Conservation (phyloP, 2,888 invertebrate species). For the Hartigia nigra region DNA sequence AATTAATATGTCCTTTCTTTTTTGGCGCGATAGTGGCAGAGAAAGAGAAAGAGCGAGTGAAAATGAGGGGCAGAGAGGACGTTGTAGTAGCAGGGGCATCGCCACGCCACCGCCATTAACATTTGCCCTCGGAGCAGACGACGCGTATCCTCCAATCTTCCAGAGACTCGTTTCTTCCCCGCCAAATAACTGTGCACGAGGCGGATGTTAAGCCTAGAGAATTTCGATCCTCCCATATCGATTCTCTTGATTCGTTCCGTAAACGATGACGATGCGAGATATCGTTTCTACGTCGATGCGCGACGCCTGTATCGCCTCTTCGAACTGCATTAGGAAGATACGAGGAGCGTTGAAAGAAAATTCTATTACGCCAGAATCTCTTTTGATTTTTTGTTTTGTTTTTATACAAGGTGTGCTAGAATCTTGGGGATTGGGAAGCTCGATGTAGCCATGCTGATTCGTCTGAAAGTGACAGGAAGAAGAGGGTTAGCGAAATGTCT, state of each 20-base stretch:
- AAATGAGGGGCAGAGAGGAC: background rate
- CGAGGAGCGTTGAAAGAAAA: background rate
- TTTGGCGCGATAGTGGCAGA: slow-evolving; percentile 8
- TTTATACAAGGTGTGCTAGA: background rate
- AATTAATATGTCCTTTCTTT: slow-evolving; percentile 20
- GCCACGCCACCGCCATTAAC: background rate
- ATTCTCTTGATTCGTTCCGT: background rate
- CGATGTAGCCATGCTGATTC: background rate
- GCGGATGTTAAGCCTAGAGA: background rate
- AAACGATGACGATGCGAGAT: background rate
- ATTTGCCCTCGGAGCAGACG: background rate
- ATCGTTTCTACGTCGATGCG: background rate
- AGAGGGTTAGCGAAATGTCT: background rate
- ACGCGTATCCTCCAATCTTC: background rate
- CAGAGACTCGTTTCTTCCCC: background rate
- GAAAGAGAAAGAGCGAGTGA: background rate
- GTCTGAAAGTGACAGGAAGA: background rate
- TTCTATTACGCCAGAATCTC: background rate
- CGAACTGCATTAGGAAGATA: background rate
- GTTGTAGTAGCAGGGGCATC: background rate
- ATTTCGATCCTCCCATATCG: background rate
- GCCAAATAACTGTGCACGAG: background rate
- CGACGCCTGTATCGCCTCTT: background rate
- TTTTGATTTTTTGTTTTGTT: background rate
- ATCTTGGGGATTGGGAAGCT: background rate